These are phyloP conservation scores for Eucidaris tribuloides DNA, from an alignment of 35 echinoderm and acorn worm species.

Conservation along the genomic window DNA sequence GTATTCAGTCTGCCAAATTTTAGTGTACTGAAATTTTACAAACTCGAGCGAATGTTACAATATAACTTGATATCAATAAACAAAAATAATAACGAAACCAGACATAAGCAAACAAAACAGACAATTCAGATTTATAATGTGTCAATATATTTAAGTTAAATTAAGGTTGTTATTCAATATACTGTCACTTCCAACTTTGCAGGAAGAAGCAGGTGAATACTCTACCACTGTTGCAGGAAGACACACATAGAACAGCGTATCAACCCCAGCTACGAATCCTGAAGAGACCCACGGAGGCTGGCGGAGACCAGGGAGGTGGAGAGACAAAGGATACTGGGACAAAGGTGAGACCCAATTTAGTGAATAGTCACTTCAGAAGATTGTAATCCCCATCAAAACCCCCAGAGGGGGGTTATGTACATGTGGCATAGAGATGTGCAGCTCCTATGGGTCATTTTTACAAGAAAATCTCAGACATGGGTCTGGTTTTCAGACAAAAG, in stretches of 20 bases:
- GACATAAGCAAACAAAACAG: no score
- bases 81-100: no score
- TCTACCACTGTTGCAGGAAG: conserved; percentile 40
- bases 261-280: conserved; percentile 85
- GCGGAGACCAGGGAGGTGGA: background rate
- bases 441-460: no score
- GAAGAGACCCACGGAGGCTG: conserved; percentile 45
- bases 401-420: background rate
- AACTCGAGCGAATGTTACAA: no score
- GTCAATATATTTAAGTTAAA: no score
- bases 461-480: no score
- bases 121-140: no score
- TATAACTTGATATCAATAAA: no score
- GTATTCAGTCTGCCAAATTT: no score
- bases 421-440: background rate
- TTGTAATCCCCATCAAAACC: background rate
- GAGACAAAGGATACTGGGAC: conserved; percentile 16
- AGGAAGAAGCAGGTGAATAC: conserved; percentile 18
- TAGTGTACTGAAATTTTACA: no score
- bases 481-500: no score
- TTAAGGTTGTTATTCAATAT: no score
- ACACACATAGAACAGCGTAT: conserved; percentile 72
- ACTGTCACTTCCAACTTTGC: background rate
- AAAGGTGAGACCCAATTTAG: background rate
- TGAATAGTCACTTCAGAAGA: background rate